Conservation (phyloP, 1,140 invertebrate species). For the Temnothorax curvispinosus region DNA sequence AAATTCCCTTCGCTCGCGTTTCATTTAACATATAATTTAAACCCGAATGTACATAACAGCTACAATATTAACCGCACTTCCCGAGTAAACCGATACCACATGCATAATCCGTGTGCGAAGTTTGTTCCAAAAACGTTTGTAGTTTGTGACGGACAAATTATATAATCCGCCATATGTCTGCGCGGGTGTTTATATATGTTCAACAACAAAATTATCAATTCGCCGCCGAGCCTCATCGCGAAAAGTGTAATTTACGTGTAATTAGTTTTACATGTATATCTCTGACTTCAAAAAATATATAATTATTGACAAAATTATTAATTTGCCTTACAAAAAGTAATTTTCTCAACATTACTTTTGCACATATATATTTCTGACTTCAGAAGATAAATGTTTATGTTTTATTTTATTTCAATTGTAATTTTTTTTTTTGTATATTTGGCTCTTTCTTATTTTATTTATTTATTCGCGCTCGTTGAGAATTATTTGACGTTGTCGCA, state of each 20-base stretch:
- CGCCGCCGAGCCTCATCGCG: not conserved
- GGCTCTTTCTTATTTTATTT: not conserved
- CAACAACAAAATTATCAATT: not conserved
- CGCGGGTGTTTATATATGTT: not conserved
- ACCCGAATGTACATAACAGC: not conserved
- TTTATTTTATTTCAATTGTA: not conserved
- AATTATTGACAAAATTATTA: not conserved
- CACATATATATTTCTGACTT: not conserved
- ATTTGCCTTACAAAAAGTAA: not conserved
- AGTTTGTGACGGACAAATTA: not conserved
- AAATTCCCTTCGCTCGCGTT: not conserved
- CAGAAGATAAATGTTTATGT: not conserved
- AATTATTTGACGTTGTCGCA: not conserved
- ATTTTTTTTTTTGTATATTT: not conserved
- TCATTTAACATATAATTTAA: constrained; percentile 24
- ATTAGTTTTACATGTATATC: too few relatives aligned
- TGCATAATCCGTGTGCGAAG: not conserved
- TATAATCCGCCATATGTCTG: not conserved
- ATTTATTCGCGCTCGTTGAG: too few relatives aligned
- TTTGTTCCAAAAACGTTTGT: not conserved
- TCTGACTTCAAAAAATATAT: not conserved
- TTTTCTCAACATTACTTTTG: not conserved
- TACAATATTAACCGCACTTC: not conserved
- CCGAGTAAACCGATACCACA: not conserved
- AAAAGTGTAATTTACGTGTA: not conserved